A percentile compares a stretch with the other conserved stretches of the same genome.
phyloP scores from a whole-genome alignment of 2,888 invertebrate species.

The Dascillus cervinus region DNA sequence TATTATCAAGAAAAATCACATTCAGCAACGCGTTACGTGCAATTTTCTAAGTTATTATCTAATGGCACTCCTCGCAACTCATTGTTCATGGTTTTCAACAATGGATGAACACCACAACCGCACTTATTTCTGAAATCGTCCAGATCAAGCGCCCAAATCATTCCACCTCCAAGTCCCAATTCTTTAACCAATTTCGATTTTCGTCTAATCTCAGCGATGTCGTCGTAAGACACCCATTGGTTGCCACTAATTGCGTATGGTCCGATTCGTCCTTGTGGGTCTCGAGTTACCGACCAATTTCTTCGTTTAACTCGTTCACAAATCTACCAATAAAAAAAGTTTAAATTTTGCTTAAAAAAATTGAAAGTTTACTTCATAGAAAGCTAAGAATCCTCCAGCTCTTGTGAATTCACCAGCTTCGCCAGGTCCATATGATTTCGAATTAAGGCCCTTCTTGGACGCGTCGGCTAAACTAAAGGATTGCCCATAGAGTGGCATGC shows the following conservation, averaged over 20 bases:
- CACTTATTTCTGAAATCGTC: slow-evolving; percentile 67
- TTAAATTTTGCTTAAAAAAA: not conserved
- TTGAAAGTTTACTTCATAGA: slow-evolving; percentile 56
- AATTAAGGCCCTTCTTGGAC: slow-evolving; percentile 47
- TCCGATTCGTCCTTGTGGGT: slow-evolving; percentile 55
- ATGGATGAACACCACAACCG: slow-evolving; percentile 60
- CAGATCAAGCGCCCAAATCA: slow-evolving; percentile 72
- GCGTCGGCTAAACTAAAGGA: slow-evolving; percentile 58
- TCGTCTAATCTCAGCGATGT: slow-evolving; percentile 54
- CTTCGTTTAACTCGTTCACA: slow-evolving; percentile 52
- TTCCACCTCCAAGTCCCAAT: slow-evolving; percentile 60
- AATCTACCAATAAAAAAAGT: slow-evolving; percentile 43
- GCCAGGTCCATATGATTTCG: slow-evolving; percentile 57
- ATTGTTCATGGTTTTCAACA: slow-evolving; percentile 56
- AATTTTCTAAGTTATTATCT: slow-evolving; percentile 24
- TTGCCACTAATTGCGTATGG: slow-evolving; percentile 63
- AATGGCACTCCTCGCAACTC: slow-evolving; percentile 43
- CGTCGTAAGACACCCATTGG: slow-evolving; percentile 77
- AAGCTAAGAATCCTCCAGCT: slow-evolving; percentile 67
- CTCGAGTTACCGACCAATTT: slow-evolving; percentile 56
- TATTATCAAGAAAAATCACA: slow-evolving; percentile 2
- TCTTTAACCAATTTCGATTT: slow-evolving; percentile 54
- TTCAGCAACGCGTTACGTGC: slow-evolving; percentile 21
- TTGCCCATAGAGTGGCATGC: slow-evolving; percentile 71
- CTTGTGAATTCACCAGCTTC: slow-evolving; percentile 61